These are phyloP conservation scores for Chrysodeixis includens DNA, from an alignment of 2,888 invertebrate species.

Conservation along the genomic window DNA sequence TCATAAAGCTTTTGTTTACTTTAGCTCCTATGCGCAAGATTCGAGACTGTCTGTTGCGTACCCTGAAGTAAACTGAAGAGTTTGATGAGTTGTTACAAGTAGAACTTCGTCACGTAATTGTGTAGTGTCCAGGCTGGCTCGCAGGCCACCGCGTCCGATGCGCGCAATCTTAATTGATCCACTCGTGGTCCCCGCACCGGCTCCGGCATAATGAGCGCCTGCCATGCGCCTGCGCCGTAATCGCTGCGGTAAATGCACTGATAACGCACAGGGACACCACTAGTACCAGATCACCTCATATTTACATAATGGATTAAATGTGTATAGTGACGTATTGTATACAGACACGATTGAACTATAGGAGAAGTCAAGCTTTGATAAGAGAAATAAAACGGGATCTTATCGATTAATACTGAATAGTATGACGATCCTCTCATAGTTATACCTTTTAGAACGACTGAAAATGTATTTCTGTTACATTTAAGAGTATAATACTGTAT, in stretches of 20 bases:
- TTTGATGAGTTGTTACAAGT: not conserved
- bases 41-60: no score
- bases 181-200: constrained; percentile 15
- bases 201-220: constrained; percentile 39
- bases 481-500: no score
- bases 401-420: not conserved
- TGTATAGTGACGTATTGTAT: not conserved
- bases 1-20: no score
- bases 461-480: no score
- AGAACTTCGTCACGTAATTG: constrained; percentile 4
- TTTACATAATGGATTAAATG: constrained; percentile 49
- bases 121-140: not conserved
- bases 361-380: not conserved
- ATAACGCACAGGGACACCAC: constrained; percentile 19
- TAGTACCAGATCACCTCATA: constrained; percentile 30
- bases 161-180: constrained; percentile 57
- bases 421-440: no score
- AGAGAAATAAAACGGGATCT: not conserved
- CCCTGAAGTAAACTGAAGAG: not conserved
- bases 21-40: no score
- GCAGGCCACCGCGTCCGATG: constrained; percentile 48
- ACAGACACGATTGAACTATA: not conserved
- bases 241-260: constrained; percentile 6
- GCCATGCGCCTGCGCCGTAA: constrained; percentile 20
- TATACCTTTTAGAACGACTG: no score